Percentiles rank a stretch among this genome's conserved stretches.
Conservation (phyloP, 2,888 invertebrate genomes). For the Sesia bembeciformis region DNA sequence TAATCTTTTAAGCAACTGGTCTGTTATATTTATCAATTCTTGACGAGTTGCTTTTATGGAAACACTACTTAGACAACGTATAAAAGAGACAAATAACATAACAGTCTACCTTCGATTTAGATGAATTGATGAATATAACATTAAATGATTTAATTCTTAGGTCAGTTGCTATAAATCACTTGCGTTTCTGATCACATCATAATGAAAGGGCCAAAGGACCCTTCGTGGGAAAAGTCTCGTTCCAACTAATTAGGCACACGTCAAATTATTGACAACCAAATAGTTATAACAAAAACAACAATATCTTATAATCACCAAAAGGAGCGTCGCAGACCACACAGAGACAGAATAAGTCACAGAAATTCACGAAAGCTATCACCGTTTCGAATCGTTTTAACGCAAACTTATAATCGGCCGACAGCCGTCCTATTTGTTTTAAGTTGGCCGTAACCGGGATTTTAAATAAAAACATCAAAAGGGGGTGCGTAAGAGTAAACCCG, state of each 20-base stretch:
- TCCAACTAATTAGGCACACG: constrained; percentile 34
- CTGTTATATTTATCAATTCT: too few relatives aligned
- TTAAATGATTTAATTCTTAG: too few relatives aligned
- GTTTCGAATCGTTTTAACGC: constrained; percentile 68
- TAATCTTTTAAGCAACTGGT: too few relatives aligned
- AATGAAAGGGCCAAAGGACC: too few relatives aligned
- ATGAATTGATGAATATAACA: too few relatives aligned
- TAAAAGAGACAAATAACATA: too few relatives aligned
- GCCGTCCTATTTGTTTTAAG: constrained; percentile 72
- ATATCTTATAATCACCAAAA: constrained; percentile 27
- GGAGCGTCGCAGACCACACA: constrained; percentile 53
- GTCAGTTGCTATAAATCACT: neutral
- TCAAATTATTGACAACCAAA: constrained; percentile 39
- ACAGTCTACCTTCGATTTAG: too few relatives aligned
- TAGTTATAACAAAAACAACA: constrained; percentile 38
- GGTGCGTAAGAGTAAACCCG: constrained; percentile 56
- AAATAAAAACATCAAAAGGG: constrained; percentile 73
- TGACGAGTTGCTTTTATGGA: too few relatives aligned
- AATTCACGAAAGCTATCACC: constrained; percentile 64
- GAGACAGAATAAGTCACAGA: constrained; percentile 42
- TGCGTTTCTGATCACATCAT: neutral
- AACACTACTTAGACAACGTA: too few relatives aligned
- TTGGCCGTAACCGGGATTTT: constrained; percentile 64
- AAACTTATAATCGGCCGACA: constrained; percentile 66
- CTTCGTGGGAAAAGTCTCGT: constrained; percentile 12